Conservation (phyloP, 1,140 invertebrate species). For the Brachionus angularis region DNA sequence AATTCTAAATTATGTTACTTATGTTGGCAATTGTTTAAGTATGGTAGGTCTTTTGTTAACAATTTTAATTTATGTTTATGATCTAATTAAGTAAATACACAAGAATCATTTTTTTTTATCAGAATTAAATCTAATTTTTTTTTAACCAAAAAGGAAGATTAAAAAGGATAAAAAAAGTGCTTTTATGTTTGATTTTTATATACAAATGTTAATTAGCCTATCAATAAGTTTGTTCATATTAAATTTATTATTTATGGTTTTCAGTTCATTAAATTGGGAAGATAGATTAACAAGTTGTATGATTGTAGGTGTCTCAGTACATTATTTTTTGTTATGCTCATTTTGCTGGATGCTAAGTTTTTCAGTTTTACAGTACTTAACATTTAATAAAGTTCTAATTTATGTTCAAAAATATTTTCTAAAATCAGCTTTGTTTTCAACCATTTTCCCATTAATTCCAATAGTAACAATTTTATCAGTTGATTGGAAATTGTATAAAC, state of each 20-base stretch:
- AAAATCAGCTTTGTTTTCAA: constrained; percentile 16
- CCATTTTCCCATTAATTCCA: background rate
- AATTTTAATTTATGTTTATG: background rate
- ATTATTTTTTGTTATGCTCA: constrained; percentile 10
- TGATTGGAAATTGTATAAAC: constrained; percentile 32
- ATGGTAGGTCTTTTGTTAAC: constrained; percentile 22
- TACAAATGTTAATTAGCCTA: constrained; percentile 18
- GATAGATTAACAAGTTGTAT: background rate
- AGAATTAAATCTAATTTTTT: background rate
- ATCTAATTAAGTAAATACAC: constrained; percentile 16
- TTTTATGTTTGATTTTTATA: constrained; percentile 42
- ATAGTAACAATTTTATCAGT: constrained; percentile 12
- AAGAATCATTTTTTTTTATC: background rate
- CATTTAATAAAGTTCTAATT: constrained; percentile 21
- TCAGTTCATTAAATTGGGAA: constrained; percentile 15
- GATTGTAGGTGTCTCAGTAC: background rate
- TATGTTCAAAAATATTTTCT: constrained; percentile 9
- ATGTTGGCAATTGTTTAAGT: constrained; percentile 3
- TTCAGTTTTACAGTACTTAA: constrained; percentile 28
- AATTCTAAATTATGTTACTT: background rate
- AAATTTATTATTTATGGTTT: constrained; percentile 26
- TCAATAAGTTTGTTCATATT: constrained; percentile 11
- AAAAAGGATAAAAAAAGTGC: constrained; percentile 15
- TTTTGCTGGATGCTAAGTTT: constrained; percentile 40
- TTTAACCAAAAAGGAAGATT: background rate